Base-by-base conservation (phyloP, 2,888 invertebrate species). In the Macaria liturata region DNA sequence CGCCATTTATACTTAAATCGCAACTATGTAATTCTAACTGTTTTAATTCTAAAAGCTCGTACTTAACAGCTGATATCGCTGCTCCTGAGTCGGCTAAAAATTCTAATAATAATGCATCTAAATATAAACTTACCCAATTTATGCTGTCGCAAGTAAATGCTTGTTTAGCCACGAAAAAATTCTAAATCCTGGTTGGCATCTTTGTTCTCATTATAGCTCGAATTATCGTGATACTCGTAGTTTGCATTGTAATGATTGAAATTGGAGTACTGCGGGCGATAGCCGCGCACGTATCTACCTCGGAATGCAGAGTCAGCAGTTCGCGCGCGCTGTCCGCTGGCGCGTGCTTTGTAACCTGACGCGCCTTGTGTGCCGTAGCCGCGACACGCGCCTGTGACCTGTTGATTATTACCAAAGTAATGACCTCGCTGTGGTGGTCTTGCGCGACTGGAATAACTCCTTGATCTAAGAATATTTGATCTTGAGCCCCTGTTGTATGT, bases 1-100 rank as follows among this genome's bases (percentile, higher is more conserved):
- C 44, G 7, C 44, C 44, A 30, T 44, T 44, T 20, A 44, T 44
- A 20, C 30, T 44, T 44, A 44, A 44, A 44, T 20, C 20, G 20
- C 20, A 20, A 20, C 20, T 20, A 20, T 20, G 20, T 20, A 20
- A 1, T 20, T 20, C 30, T 30, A 44, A 44, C 8, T 9, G 9
- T 9, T 7, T 20, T 44, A 44, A 44, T 20, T 44, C 44, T 44
- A 44, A 44, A 4, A 44, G 30, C 30, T 9, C 20, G 4, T 20
- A 44, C 30, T 44, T 44, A 20, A 20, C 20, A 20, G 20, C 20
- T 20, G 20, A 20, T 20, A 20, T 20, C 20, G 20, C 20, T 20
- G 20, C 20, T 20, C 20, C 20, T 20, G 20, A 20, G 20, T 20
- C 20, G 20, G 20, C 20, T 20, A 20, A 20, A 20, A 20, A 20